phyloP scores from a whole-genome alignment of 2,797 vertebrate genomes.

The Pipistrellus pygmaeus region DNA sequence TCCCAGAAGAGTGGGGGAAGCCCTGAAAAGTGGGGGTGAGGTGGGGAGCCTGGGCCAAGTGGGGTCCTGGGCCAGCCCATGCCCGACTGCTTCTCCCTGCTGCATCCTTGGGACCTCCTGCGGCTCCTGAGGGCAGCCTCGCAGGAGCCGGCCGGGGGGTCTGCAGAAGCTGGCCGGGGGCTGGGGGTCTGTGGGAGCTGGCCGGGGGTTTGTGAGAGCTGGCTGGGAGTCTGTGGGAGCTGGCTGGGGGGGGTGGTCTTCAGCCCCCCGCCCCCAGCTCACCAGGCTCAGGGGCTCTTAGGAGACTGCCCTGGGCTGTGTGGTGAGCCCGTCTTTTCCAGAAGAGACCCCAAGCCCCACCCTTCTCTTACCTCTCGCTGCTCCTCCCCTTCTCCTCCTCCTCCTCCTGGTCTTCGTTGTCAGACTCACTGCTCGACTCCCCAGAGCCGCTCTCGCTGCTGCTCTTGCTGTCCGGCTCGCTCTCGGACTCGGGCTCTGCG shows the following conservation, averaged over 20 bases:
- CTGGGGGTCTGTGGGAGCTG: too few species aligned
- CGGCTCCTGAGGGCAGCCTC: neutral
- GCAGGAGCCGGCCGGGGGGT: too few species aligned
- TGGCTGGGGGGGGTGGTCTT: too few species aligned
- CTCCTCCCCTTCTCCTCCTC: constrained; percentile 92
- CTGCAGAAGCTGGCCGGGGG: too few species aligned
- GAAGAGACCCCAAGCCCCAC: neutral
- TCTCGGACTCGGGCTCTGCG: constrained; percentile 93
- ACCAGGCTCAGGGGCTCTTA: neutral
- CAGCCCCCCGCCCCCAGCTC: neutral
- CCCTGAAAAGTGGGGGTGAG: neutral
- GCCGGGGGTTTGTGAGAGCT: too few species aligned
- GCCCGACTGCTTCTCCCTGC: neutral
- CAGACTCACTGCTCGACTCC: constrained; percentile 91
- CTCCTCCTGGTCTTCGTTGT: constrained; percentile 86
- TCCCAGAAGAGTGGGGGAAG: neutral
- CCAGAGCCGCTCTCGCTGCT: constrained; percentile 89
- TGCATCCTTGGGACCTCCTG: too few species aligned
- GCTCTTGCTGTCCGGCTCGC: constrained; percentile 89
- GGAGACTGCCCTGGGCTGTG: neutral
- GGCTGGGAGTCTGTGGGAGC: neutral
- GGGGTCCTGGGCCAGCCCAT: neutral
- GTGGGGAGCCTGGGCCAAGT: neutral
- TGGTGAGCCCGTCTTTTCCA: neutral
- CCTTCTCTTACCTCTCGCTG: constrained; percentile 86